These are phyloP conservation scores for Radopholus similis DNA, from an alignment of 1,140 invertebrate species.

Conservation along the genomic window DNA sequence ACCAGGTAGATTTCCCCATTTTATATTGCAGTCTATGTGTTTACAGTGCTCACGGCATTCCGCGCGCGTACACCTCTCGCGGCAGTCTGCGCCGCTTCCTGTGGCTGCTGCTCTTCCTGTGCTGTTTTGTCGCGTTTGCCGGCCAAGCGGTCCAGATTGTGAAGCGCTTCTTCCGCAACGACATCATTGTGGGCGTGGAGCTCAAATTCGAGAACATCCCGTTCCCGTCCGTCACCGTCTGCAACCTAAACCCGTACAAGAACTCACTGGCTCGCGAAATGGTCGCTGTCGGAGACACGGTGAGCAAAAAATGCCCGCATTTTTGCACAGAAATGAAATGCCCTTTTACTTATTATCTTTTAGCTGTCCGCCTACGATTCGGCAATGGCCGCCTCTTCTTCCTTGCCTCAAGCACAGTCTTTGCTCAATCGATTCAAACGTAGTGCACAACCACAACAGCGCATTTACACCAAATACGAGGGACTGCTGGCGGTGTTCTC, in stretches of 20 bases:
- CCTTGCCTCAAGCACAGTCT: not conserved
- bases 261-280: slow-evolving; percentile 38
- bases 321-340: not conserved
- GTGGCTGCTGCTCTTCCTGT: slow-evolving; percentile 44
- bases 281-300: slow-evolving; percentile 38
- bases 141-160: slow-evolving; percentile 43
- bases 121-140: slow-evolving; percentile 34
- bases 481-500: slow-evolving; percentile 44
- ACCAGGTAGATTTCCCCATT: not conserved
- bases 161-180: slow-evolving; percentile 41
- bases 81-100: slow-evolving; percentile 26
- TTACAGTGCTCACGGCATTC: slow-evolving; percentile 46
- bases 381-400: slow-evolving; percentile 24
- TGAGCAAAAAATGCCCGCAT: slow-evolving; percentile 8
- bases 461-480: not conserved
- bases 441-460: not conserved
- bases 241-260: slow-evolving; percentile 44
- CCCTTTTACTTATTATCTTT: slow-evolving; percentile 7
- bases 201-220: slow-evolving; percentile 47
- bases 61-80: slow-evolving; percentile 35
- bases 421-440: no score
- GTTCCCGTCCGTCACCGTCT: slow-evolving; percentile 35
- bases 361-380: slow-evolving; percentile 35
- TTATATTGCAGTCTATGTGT: not conserved
- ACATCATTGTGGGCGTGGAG: slow-evolving; percentile 47